phyloP scores from a whole-genome alignment of 2,888 invertebrate species.

The Tenthredo scrophulariae region DNA sequence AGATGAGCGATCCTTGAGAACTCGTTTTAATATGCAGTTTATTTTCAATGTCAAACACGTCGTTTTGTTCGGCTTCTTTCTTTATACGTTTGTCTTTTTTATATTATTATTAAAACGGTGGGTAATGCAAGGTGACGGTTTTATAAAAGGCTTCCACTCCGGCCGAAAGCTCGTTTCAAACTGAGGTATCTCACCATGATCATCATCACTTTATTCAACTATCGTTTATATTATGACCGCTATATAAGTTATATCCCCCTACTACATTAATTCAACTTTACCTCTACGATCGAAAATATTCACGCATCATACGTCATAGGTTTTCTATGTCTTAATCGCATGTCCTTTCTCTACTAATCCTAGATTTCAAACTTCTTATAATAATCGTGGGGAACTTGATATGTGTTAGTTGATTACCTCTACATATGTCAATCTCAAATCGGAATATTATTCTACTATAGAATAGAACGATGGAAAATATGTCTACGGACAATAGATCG shows the following conservation, averaged over 20 bases:
- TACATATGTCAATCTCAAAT: neutral
- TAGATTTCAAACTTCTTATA: neutral
- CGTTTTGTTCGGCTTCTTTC: neutral
- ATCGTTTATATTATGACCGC: neutral
- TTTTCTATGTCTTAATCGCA: neutral
- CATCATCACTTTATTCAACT: constrained; percentile 8
- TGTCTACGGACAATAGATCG: neutral
- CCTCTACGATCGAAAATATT: neutral
- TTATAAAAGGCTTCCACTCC: constrained; percentile 2
- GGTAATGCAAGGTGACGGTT: neutral
- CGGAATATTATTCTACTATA: neutral
- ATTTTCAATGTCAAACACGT: constrained; percentile 18
- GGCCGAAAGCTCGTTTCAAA: constrained; percentile 36
- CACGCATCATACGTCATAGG: neutral
- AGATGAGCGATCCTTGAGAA: constrained; percentile 36
- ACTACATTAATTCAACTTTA: neutral
- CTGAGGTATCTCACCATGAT: constrained; percentile 11
- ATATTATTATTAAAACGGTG: neutral
- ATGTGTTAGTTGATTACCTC: neutral
- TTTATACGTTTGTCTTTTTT: neutral
- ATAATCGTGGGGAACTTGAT: neutral
- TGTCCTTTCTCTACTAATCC: constrained; percentile 8
- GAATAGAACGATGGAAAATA: neutral
- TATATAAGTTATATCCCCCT: neutral
- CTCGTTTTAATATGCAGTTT: neutral